Evolutionary conservation across 2,113 vertebrate species (phyloP).

Genomic region (Oceanites oceanicus): DNA sequence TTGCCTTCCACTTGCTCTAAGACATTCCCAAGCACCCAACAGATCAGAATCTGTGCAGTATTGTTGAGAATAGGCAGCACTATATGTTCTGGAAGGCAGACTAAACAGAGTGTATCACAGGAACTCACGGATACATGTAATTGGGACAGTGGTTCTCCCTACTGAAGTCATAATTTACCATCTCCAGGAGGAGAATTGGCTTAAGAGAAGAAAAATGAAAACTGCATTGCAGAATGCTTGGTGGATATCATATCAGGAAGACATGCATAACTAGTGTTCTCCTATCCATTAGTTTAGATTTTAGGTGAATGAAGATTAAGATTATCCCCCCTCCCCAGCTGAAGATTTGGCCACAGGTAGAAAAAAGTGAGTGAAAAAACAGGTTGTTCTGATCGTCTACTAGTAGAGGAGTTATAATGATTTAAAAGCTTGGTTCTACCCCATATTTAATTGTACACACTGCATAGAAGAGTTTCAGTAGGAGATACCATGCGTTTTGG

Average conservation of each 20-base stretch:
- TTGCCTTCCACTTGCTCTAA: neutral
- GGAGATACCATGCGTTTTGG: neutral
- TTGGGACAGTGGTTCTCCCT: neutral
- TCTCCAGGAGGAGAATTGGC: neutral
- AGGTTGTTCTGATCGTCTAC: neutral
- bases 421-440: neutral
- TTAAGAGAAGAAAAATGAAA: neutral
- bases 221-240: neutral
- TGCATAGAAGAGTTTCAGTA: neutral
- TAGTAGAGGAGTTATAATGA: neutral
- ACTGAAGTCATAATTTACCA: neutral
- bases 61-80: neutral
- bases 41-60: neutral
- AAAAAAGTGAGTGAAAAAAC: neutral
- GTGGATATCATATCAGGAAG: neutral
- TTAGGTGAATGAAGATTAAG: neutral
- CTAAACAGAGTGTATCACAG: neutral
- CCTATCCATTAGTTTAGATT: neutral
- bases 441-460: neutral
- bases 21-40: neutral
- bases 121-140: accelerated
- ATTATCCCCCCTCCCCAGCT: accelerated
- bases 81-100: neutral
- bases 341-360: neutral
- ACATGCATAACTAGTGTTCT: neutral